A percentile compares a stretch with the other conserved stretches of the same genome.
phyloP scores from a whole-genome alignment of 2,113 vertebrate species.

The Rhadina sibilatrix region DNA sequence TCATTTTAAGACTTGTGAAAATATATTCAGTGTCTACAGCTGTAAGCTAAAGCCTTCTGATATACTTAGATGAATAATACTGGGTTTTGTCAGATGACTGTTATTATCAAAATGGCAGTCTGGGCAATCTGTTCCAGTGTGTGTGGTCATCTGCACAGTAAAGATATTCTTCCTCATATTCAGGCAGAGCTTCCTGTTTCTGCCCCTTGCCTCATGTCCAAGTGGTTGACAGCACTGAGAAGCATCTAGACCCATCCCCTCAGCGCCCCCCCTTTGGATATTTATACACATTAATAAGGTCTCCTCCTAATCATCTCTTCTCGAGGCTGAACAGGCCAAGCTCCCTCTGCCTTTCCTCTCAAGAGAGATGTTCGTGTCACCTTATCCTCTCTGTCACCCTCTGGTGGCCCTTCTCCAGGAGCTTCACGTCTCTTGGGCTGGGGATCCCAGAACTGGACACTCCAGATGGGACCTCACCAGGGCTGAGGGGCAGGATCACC shows the following conservation, averaged over 20 bases:
- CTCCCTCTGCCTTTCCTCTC: neutral
- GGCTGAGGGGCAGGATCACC: too few species aligned
- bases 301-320: neutral
- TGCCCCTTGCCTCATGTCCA: neutral
- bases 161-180: neutral
- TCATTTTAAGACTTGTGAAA: neutral
- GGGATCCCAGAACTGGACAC: neutral
- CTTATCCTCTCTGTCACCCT: neutral
- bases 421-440: neutral
- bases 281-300: neutral
- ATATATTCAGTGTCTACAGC: neutral
- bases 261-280: rapidly evolving
- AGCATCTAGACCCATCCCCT: neutral
- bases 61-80: neutral
- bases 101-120: neutral
- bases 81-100: neutral
- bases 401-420: neutral
- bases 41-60: neutral
- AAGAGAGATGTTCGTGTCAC: neutral
- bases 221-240: neutral
- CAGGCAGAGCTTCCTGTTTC: neutral
- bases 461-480: neutral
- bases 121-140: neutral
- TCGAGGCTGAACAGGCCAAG: neutral
- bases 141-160: neutral